Conservation (phyloP, 2,797 vertebrate genomes). For the Tadarida brasiliensis region DNA sequence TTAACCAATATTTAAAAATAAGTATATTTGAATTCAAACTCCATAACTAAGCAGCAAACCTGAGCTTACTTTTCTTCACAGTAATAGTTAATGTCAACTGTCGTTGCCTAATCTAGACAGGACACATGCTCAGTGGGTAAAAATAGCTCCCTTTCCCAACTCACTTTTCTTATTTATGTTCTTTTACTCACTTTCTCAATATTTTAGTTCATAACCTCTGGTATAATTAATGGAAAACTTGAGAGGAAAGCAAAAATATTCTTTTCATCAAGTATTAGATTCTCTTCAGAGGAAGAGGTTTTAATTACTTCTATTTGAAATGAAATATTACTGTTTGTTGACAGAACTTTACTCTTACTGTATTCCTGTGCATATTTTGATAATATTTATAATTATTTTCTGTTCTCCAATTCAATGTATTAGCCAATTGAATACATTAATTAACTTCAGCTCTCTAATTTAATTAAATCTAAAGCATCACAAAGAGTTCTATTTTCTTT, state of each 20-base stretch:
- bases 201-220: not conserved
- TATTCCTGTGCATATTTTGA: conserved; percentile 59
- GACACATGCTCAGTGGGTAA: not conserved
- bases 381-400: conserved; percentile 65
- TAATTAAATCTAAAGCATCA: conserved; percentile 67
- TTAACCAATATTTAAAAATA: not conserved
- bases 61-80: not conserved
- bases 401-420: conserved; percentile 26
- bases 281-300: not conserved
- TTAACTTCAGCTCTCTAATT: conserved; percentile 46
- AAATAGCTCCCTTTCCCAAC: not conserved
- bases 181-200: not conserved
- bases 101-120: not conserved
- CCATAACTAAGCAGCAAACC: not conserved
- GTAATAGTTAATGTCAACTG: not conserved
- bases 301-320: conserved; percentile 53
- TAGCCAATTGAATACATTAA: conserved; percentile 52
- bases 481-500: conserved; percentile 38
- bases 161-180: not conserved
- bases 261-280: not conserved
- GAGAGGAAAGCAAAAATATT: not conserved
- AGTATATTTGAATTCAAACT: not conserved
- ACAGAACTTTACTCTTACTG: not conserved
- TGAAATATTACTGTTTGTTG: conserved; percentile 35
- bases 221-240: conserved; percentile 49